Evolutionary conservation across 2,113 vertebrate genomes (phyloP).

Genomic region (Phoxinus phoxinus): DNA sequence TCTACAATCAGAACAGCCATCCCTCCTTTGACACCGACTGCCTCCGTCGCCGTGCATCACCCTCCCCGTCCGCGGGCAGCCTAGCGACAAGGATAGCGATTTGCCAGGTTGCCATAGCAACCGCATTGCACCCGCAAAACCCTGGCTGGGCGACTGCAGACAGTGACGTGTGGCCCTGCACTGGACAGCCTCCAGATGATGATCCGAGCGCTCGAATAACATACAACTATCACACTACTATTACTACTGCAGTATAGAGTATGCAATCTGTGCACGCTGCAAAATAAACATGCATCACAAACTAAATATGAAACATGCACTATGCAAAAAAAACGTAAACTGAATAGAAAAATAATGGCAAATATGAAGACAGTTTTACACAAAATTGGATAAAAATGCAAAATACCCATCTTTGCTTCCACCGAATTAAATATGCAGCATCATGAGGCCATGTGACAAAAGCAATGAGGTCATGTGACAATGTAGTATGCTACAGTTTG

Average conservation of each 20-base stretch:
- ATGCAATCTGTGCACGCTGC: no score
- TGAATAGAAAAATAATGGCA: no score
- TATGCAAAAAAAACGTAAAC: no score
- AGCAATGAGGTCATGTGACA: background rate
- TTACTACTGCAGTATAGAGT: background rate
- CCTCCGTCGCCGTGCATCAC: conserved; percentile 1
- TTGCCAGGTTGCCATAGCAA: conserved; percentile 69
- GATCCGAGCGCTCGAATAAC: conserved; percentile 38
- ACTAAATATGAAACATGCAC: no score
- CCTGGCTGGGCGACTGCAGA: conserved; percentile 49
- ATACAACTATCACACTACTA: background rate
- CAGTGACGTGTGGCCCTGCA: conserved; percentile 57
- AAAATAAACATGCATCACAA: no score
- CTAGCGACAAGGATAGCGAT: conserved; percentile 58
- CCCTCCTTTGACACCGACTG: conserved; percentile 1
- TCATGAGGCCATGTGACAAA: background rate
- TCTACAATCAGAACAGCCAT: conserved; percentile 46
- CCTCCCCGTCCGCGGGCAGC: conserved; percentile 44
- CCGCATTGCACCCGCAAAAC: conserved; percentile 25
- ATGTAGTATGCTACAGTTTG: background rate
- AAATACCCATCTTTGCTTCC: background rate
- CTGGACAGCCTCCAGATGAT: conserved; percentile 61
- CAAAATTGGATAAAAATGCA: background rate
- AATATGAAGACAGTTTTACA: no score
- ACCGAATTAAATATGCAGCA: background rate